phyloP scores from a whole-genome alignment of 2,888 invertebrate species.

The Xestia rhomboidea region DNA sequence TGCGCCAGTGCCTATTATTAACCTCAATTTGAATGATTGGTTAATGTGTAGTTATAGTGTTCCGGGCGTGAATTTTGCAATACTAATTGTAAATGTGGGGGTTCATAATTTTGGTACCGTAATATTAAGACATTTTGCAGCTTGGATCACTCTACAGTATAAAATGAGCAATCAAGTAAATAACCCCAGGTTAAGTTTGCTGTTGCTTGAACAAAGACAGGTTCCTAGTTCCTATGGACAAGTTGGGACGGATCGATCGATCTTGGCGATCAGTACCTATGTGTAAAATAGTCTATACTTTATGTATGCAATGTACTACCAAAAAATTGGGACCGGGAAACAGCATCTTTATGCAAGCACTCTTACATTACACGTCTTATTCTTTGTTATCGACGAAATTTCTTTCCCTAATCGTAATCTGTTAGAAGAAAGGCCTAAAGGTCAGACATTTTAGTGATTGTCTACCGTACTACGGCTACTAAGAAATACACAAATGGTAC shows the following conservation, averaged over 20 bases:
- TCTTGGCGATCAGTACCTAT: not conserved
- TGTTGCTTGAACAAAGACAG: not conserved
- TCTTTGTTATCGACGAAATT: not conserved
- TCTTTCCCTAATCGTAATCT: not conserved
- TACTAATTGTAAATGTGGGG: not conserved
- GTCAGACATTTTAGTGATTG: not conserved
- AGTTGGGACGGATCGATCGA: not conserved
- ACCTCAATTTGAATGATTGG: conserved; percentile 43
- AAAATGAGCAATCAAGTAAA: not conserved
- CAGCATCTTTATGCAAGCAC: not conserved
- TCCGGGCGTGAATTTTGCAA: conserved; percentile 10
- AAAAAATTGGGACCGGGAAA: not conserved
- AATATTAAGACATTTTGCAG: not conserved
- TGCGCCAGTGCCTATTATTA: conserved; percentile 45
- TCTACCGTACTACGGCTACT: not conserved
- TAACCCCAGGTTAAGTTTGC: not conserved
- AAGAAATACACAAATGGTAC: not conserved
- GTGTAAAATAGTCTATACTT: not conserved
- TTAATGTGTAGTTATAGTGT: conserved; percentile 27
- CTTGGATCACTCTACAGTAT: not conserved
- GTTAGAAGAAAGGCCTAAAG: not conserved
- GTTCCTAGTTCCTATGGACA: not conserved
- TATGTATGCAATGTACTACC: not conserved
- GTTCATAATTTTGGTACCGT: not conserved
- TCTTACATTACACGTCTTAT: not conserved